Evolutionary conservation across 1,140 invertebrate species (phyloP), one percentile per base, ranked within the genome.

Genomic region (Bombus vancouverensis): DNA sequence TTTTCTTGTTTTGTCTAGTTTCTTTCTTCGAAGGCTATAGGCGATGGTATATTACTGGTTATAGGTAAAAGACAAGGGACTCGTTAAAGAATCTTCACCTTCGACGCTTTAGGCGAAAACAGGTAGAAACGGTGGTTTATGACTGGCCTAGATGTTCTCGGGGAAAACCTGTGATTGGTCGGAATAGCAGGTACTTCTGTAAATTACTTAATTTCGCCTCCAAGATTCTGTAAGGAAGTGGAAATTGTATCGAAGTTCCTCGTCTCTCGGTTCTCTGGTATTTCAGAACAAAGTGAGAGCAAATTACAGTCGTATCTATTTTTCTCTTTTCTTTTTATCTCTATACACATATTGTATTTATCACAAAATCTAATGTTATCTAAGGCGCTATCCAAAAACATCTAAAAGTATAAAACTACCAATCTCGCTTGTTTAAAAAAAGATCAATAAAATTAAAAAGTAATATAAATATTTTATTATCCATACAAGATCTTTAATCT

Each of bases 161-260:
- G 65, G 65, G 81, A 70, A 83, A 83, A 83, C 65, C 62, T 39
- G 28, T 32, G 72, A 68, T 42, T 34, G 59, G 81, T 15, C 44
- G 12, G 44, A 13, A 32, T 66, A 28, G 39, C 32, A 44, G 57
- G 71, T n/a, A 82, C 32, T 65, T 44, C 53, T 74, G 39, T 18
- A 47, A 82, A 82, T 82, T 82, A 25, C 71, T 82, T 82, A 75
- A 82, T 82, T 42, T 71, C 13, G 44, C 37, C 1, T 25, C 70
- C 5, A 62, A 42, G n/a, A 44, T 73, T 39, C 62, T 10, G 22
- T 2, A 4, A 59, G 59, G n/a, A 42, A 42, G 37, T 32, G 25
- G 37, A 28, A 71, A 25, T 32, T 71, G 25, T 12, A 39, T 37
- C 25, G 37, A 6, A 2, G 1, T 18, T 22, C 10, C n/a, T 68